Evolutionary conservation across 2,888 invertebrate genomes (phyloP), one percentile per base, ranked within the genome.

Genomic region (Petrolisthes cinctipes): DNA sequence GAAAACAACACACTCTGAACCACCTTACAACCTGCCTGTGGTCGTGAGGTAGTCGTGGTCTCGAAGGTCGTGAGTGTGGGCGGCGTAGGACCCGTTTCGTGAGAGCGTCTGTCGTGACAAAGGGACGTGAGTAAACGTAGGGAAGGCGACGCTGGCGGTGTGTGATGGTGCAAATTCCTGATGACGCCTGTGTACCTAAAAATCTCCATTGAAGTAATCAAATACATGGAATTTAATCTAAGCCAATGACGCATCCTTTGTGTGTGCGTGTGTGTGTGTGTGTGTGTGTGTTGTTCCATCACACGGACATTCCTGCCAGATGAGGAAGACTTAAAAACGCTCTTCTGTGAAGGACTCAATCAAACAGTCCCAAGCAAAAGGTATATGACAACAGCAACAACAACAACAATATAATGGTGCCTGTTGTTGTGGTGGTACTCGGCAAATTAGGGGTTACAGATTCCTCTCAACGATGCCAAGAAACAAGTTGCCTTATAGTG

Each of bases 281-380:
- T 37, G 37, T 76, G 4, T 76, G 4, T 11, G 5, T n/a, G 73
- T 73, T 7, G 73, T 73, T 17, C 20, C 20, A 9, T 61, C 80
- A 7, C 51, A 11, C 11, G 23, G 4, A 80, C 80, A 80, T 80
- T 80, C 80, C 57, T 20, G 17, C 4, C 20, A 80, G 80, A 56
- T 80, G 80, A 57, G 80, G 17, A 57, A 11, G 54, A n/a, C 80
- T 37, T 54, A 53, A 4, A 79, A 79, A 54, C n/a, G 4, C 79
- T 9, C 54, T 37, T 37, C 37, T 37, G 37, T 37, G 37, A 37
- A 37, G 37, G 37, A 37, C 37, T 37, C 1, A 37, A 37, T 37
- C 37, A 37, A 37, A 37, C 37, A 37, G 37, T 37, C 37, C 37
- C 37, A 37, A 2, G 37, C 37, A 37, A 37, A 37, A 37, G 37